phyloP scores from a whole-genome alignment of 2,113 vertebrate species.

The Crotalus viridis region DNA sequence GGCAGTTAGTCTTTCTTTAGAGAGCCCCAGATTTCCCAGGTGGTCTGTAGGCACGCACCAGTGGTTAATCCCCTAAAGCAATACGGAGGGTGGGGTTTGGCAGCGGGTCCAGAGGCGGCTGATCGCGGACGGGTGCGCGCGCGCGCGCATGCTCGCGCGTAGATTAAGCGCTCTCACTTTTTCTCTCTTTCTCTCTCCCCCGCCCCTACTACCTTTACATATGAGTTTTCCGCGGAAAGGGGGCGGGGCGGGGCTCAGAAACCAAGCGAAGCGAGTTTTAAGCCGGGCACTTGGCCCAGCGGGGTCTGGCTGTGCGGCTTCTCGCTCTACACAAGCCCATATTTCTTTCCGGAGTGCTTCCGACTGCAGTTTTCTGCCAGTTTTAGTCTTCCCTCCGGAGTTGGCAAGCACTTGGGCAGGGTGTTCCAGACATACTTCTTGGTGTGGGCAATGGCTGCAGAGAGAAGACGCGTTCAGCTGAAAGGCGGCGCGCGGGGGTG shows the following conservation, averaged over 20 bases:
- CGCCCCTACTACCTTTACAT: slow-evolving; percentile 39
- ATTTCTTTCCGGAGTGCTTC: slow-evolving; percentile 46
- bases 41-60: slow-evolving; percentile 40
- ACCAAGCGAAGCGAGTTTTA: not conserved
- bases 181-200: too few species aligned
- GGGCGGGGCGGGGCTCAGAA: slow-evolving; percentile 36
- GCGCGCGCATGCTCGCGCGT: not conserved
- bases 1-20: slow-evolving; percentile 18
- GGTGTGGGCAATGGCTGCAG: not conserved
- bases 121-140: not conserved
- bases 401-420: slow-evolving; percentile 39
- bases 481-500: not conserved
- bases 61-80: slow-evolving; percentile 66
- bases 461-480: slow-evolving; percentile 7
- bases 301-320: slow-evolving; percentile 28
- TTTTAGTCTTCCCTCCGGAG: slow-evolving; percentile 24
- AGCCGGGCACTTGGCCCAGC: slow-evolving; percentile 43
- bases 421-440: slow-evolving; percentile 39
- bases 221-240: slow-evolving; percentile 22
- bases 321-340: slow-evolving; percentile 37
- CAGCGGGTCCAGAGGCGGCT: slow-evolving; percentile 44
- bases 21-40: slow-evolving; percentile 58
- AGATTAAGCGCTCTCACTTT: slow-evolving; percentile 9
- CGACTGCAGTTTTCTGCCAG: slow-evolving; percentile 4
- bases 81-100: slow-evolving; percentile 61